Conservation (phyloP, 2,797 vertebrate genomes). For the Carapus acus region DNA sequence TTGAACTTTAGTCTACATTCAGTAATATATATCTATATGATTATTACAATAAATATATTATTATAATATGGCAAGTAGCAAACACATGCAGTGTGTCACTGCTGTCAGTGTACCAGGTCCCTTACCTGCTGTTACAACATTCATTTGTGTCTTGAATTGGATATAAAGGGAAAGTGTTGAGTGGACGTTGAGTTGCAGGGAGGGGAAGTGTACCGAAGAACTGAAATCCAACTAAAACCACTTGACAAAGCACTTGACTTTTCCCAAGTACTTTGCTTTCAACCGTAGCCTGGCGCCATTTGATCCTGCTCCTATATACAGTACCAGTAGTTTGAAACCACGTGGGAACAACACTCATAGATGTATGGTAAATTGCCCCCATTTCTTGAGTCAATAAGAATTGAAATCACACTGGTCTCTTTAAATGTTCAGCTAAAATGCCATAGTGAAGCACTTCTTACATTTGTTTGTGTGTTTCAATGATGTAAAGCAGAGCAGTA, state of each 20-base stretch:
- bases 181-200: slow-evolving; percentile 14
- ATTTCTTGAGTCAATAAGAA: slow-evolving; percentile 38
- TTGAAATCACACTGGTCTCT: slow-evolving; percentile 43
- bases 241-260: slow-evolving; percentile 42
- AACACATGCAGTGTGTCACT: too few relatives aligned
- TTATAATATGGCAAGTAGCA: too few relatives aligned
- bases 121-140: slow-evolving; percentile 2
- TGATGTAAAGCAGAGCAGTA: slow-evolving; percentile 38
- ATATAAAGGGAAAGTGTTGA: slow-evolving; percentile 19
- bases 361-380: slow-evolving; percentile 21
- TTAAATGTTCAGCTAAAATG: slow-evolving; percentile 43
- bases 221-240: slow-evolving; percentile 34
- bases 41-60: too few relatives aligned
- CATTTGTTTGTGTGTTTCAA: slow-evolving; percentile 29
- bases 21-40: too few relatives aligned
- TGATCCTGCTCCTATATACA: slow-evolving; percentile 21
- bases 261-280: slow-evolving; percentile 31
- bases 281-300: slow-evolving; percentile 25
- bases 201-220: slow-evolving; percentile 31
- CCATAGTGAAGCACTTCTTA: slow-evolving; percentile 23
- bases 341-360: slow-evolving; percentile 8
- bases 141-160: slow-evolving; percentile 17
- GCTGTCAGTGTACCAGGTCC: background rate
- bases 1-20: too few relatives aligned
- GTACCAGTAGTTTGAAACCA: slow-evolving; percentile 9